Evolutionary conservation across 2,113 vertebrate species (phyloP).

Genomic region (Rutilus rutilus): DNA sequence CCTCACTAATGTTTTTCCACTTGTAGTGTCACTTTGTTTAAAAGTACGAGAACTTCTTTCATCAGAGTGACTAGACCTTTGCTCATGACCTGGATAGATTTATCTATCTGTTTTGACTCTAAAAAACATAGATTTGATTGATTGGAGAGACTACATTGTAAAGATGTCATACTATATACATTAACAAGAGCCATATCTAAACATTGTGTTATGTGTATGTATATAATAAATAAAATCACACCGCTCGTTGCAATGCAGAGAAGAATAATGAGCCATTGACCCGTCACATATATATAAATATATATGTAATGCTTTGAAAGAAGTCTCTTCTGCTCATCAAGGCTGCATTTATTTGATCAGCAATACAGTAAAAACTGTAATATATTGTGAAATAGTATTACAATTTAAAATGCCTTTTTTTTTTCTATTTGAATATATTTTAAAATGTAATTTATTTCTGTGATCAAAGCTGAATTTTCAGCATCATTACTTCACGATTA

Average conservation of each 20-base stretch:
- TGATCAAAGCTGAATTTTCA: neutral
- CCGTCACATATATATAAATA: neutral
- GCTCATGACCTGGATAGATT: neutral
- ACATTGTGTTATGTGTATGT: neutral
- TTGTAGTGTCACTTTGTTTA: neutral
- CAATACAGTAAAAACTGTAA: neutral
- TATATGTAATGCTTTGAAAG: no score
- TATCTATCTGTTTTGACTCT: conserved; percentile 23
- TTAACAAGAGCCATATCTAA: conserved; percentile 19
- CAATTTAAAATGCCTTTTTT: neutral
- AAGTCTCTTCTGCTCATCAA: neutral
- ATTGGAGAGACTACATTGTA: neutral
- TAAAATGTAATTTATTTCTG: neutral
- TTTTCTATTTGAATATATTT: neutral
- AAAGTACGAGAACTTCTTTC: neutral
- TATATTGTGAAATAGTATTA: neutral
- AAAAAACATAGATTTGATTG: neutral
- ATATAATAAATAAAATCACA: neutral
- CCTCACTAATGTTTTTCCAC: neutral
- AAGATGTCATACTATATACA: neutral
- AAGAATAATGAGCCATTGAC: neutral
- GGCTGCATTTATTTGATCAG: neutral
- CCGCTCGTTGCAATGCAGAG: neutral
- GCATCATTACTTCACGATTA: no score
- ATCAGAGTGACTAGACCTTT: no score